Evolutionary conservation across 2,113 vertebrate species (phyloP).

Genomic region (Ptilorrhoa leucosticta): DNA sequence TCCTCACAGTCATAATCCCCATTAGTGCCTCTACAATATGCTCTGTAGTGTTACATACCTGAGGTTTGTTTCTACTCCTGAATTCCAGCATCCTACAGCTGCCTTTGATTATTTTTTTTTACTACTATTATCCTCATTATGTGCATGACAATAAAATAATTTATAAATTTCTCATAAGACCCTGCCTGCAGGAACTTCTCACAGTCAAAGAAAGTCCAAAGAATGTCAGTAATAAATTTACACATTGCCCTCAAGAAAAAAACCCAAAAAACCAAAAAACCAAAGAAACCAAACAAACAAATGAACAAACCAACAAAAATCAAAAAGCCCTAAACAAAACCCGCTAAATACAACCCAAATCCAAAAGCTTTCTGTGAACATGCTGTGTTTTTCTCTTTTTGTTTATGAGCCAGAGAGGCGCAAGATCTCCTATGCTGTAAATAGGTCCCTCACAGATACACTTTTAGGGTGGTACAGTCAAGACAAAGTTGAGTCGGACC

Average conservation of each 20-base stretch:
- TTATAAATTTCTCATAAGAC: neutral
- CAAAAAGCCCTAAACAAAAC: neutral
- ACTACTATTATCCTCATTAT: neutral
- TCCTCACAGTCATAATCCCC: neutral
- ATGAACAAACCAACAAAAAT: no score
- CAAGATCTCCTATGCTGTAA: neutral
- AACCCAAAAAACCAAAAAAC: neutral
- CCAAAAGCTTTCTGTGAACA: neutral
- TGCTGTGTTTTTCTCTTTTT: neutral
- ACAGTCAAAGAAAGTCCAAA: neutral
- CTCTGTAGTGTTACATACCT: neutral
- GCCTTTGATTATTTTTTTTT: neutral
- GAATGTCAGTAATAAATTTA: neutral
- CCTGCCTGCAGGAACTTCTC: neutral
- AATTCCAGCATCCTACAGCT: neutral
- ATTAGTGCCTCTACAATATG: neutral
- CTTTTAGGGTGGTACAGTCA: neutral
- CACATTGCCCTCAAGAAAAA: neutral
- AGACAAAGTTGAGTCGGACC: neutral
- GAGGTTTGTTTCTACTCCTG: neutral
- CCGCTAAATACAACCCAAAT: neutral
- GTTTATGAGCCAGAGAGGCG: neutral
- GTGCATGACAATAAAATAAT: neutral
- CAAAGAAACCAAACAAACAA: neutral
- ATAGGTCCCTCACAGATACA: neutral